Evolutionary conservation across 1,140 invertebrate genomes (phyloP).

Genomic region (Chlorops oryzae): DNA sequence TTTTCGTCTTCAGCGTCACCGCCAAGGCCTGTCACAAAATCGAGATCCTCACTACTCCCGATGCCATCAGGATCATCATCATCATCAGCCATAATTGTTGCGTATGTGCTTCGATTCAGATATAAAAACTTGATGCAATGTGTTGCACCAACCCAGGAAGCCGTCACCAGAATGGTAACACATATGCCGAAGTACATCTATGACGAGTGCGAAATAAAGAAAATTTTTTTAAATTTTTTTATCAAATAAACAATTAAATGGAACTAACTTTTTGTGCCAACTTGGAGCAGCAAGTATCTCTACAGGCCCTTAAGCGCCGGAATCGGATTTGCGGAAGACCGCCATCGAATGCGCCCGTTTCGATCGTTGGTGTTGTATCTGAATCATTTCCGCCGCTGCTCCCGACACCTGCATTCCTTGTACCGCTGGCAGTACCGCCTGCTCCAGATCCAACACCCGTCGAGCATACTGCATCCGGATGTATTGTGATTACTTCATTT

Average conservation of each 20-base stretch:
- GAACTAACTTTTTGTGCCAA: slow-evolving; percentile 59
- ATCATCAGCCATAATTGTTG: slow-evolving; percentile 45
- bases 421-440: slow-evolving; percentile 11
- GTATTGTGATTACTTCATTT: slow-evolving; percentile 45
- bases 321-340: slow-evolving; percentile 30
- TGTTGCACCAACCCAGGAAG: slow-evolving; percentile 82
- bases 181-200: slow-evolving; percentile 83
- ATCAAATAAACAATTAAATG: not conserved
- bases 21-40: slow-evolving; percentile 26
- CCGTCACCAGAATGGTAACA: slow-evolving; percentile 74
- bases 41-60: too few relatives aligned
- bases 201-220: not conserved
- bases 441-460: not conserved
- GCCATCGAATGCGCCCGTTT: slow-evolving; percentile 32
- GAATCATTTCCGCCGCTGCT: slow-evolving; percentile 11
- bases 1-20: slow-evolving; percentile 46
- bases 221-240: not conserved
- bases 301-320: slow-evolving; percentile 50
- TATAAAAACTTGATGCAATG: slow-evolving; percentile 85
- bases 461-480: slow-evolving; percentile 28
- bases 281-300: slow-evolving; percentile 62
- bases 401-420: slow-evolving; percentile 13
- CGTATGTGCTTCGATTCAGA: slow-evolving; percentile 50
- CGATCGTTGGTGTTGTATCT: slow-evolving; percentile 27
- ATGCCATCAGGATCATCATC: slow-evolving; percentile 33